Evolutionary conservation across 2,888 invertebrate genomes (phyloP), one percentile per base, ranked within the genome.

Genomic region (Netelia virgata): DNA sequence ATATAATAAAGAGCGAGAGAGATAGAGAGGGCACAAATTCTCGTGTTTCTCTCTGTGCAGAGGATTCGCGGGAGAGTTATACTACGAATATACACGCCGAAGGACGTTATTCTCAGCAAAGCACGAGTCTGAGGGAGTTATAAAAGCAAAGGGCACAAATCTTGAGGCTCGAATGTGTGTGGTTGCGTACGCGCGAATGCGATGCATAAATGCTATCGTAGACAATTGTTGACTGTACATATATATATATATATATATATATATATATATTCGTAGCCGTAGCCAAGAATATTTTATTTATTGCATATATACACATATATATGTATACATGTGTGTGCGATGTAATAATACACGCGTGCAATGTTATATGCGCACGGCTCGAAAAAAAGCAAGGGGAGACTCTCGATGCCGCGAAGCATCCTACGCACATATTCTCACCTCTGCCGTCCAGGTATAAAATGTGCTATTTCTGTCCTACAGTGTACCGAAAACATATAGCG

Each of bases 341-440:
- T 53, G 53, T 53, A 53, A 55, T 68, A 20, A 57, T 76, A 16
- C 23, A 18, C 88, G 88, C 89, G 90, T 90, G 86, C 89, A 89
- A 90, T 90, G 90, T 91, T 91, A 91, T 88, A 89, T 90, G 88
- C 88, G 23, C 74, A 66, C 16, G 59, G 50, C 59, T 59, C 57
- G n/a, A 70, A 57, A 64, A 28, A 77, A 68, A n/a, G n/a, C 43
- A 77, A 59, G 59, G 57, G 28, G 16, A 36, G 36, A 36, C 1
- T 36, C 6, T 77, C 14, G 43, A 68, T 59, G 28, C 43, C 41
- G 10, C 28, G 63, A 61, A 68, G 61, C 80, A 63, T 80, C 83
- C 83, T 83, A 83, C 80, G 83, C 83, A 79, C 75, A 61, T 76
- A 57, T 70, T 50, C 64, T 68, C 59, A 55, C 59, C 79, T 76